Conservation (phyloP, 1,140 invertebrate genomes). For the Diuraphis noxia region DNA sequence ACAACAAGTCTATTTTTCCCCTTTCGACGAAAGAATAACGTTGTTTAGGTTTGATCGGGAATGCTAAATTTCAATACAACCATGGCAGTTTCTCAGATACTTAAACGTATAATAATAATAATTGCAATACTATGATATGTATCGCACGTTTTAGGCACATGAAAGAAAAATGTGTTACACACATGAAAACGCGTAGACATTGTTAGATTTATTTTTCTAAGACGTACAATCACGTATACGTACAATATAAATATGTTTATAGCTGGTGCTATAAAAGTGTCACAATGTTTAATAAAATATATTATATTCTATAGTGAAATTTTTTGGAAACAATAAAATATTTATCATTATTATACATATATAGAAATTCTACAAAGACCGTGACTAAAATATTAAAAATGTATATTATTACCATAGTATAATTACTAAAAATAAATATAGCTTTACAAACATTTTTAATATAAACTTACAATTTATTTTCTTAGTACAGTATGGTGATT, state of each 20-base stretch:
- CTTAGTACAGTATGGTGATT: background rate
- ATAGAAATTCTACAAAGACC: background rate
- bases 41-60: background rate
- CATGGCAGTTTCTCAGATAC: background rate
- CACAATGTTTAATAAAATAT: background rate
- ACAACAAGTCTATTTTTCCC: background rate
- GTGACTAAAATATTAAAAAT: background rate
- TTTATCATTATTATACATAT: background rate
- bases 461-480: background rate
- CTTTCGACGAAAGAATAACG: background rate
- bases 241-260: background rate
- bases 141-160: background rate
- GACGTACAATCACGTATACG: background rate
- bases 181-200: background rate
- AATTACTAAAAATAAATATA: background rate
- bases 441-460: background rate
- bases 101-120: background rate
- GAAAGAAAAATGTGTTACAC: background rate
- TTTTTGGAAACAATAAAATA: background rate
- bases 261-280: background rate
- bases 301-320: constrained; percentile 9
- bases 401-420: background rate
- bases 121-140: background rate
- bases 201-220: constrained; percentile 1
- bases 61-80: background rate